A percentile compares a stretch with the other conserved stretches of the same genome.
These are phyloP conservation scores for Drosophila oshimai DNA, from an alignment of 1,140 invertebrate species.

Conservation along the genomic window DNA sequence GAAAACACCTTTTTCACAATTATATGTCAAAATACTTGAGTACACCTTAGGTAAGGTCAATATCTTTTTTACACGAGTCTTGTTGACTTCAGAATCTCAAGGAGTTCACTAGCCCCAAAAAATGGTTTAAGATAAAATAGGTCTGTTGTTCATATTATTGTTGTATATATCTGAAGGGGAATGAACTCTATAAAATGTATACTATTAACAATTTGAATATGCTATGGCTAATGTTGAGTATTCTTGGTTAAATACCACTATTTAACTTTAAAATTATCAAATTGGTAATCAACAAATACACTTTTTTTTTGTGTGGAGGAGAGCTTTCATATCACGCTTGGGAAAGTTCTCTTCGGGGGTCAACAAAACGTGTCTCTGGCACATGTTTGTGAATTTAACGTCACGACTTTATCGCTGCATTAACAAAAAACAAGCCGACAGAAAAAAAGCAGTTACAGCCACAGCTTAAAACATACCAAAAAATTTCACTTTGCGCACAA, in stretches of 20 bases:
- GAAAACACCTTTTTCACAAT: background rate
- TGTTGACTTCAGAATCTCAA: background rate
- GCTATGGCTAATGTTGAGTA: too few species aligned
- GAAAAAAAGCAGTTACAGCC: constrained; percentile 16
- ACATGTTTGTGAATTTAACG: constrained; percentile 68
- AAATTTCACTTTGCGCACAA: constrained; percentile 75
- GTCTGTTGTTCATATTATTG: too few species aligned
- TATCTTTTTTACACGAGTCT: background rate
- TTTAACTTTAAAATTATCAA: too few species aligned
- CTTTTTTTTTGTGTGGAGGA: constrained; percentile 1
- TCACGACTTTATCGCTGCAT: constrained; percentile 75
- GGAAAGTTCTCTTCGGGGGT: constrained; percentile 75
- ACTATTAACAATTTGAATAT: too few species aligned
- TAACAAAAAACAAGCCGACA: constrained; percentile 62
- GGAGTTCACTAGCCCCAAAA: background rate
- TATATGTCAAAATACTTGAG: background rate
- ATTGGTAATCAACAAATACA: too few species aligned
- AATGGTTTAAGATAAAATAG: too few species aligned
- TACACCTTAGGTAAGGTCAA: background rate
- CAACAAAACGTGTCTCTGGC: constrained; percentile 59
- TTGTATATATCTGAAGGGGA: too few species aligned
- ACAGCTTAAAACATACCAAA: constrained; percentile 33
- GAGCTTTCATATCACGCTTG: constrained; percentile 53
- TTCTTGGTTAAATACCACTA: too few species aligned
- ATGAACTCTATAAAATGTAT: too few species aligned